These are phyloP conservation scores for Scatophagus argus DNA, from an alignment of 2,113 vertebrate genomes.

Conservation along the genomic window DNA sequence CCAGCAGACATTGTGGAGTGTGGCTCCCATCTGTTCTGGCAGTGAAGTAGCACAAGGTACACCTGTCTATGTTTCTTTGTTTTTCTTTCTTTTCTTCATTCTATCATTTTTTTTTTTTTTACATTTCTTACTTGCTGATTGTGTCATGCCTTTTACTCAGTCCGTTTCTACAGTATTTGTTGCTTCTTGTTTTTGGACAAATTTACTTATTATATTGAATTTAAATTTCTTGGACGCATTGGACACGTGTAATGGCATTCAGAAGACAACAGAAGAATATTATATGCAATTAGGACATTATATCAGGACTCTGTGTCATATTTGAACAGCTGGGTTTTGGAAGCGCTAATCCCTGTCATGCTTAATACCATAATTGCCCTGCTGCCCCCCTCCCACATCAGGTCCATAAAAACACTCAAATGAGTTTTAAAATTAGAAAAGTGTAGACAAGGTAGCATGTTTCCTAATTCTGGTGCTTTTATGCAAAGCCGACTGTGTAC, in stretches of 20 bases:
- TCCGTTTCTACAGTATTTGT: too few species aligned
- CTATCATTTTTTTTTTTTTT: neutral
- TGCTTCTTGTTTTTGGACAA: neutral
- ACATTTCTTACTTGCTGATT: neutral
- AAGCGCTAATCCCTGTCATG: neutral
- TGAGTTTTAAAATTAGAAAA: constrained; percentile 1
- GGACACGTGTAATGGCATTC: neutral
- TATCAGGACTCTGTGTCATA: neutral
- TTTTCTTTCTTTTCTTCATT: neutral
- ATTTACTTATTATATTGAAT: neutral
- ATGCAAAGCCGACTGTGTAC: neutral
- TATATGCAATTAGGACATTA: too few species aligned
- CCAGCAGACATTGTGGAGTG: constrained; percentile 97
- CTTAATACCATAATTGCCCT: neutral
- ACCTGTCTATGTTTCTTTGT: neutral
- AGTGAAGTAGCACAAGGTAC: constrained; percentile 97
- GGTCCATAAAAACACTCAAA: neutral
- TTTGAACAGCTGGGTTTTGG: constrained; percentile 16
- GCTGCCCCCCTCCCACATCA: neutral
- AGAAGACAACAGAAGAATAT: neutral
- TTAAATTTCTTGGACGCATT: neutral
- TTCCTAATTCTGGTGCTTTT: neutral
- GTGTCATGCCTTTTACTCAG: neutral
- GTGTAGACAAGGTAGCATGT: neutral
- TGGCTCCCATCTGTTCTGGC: constrained; percentile 96